Evolutionary conservation across 2,113 vertebrate genomes (phyloP).

Genomic region (Eubucco bourcierii): DNA sequence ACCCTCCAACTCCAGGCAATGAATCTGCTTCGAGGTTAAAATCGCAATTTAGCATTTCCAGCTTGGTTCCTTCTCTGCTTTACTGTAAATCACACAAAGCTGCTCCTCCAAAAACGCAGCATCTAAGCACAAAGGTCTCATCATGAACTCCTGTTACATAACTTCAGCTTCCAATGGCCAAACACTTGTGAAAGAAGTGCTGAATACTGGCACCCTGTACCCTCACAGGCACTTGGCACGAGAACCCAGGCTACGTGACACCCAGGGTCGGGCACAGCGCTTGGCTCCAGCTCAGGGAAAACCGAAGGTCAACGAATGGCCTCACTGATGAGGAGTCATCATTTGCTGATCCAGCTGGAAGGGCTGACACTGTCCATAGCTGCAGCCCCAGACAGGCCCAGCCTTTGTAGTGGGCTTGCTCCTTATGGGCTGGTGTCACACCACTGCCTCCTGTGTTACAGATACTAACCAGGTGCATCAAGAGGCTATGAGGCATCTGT

Average conservation of each 20-base stretch:
- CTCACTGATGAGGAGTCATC: not conserved
- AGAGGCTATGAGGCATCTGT: fast-evolving
- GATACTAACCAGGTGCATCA: not conserved
- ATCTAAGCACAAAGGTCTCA: not conserved
- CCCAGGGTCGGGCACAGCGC: not conserved
- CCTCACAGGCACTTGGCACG: not conserved
- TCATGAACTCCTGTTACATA: not conserved
- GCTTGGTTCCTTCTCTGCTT: not conserved
- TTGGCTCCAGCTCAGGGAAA: not conserved
- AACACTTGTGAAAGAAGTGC: not conserved
- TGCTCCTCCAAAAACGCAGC: not conserved
- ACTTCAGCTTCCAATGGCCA: not conserved
- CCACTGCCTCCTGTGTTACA: not conserved
- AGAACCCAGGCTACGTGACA: not conserved
- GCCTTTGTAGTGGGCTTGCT: not conserved
- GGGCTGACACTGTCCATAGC: not conserved
- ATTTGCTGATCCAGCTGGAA: not conserved
- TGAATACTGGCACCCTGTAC: not conserved
- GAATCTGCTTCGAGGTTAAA: not conserved
- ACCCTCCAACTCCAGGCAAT: not conserved
- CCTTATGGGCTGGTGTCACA: not conserved
- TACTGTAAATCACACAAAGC: not conserved
- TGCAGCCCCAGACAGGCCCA: not conserved
- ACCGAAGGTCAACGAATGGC: not conserved
- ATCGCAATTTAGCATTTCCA: not conserved